Base-by-base conservation (phyloP, 37 sponge, comb jelly and placozoan genomes). In the Tethya wilhelma region DNA sequence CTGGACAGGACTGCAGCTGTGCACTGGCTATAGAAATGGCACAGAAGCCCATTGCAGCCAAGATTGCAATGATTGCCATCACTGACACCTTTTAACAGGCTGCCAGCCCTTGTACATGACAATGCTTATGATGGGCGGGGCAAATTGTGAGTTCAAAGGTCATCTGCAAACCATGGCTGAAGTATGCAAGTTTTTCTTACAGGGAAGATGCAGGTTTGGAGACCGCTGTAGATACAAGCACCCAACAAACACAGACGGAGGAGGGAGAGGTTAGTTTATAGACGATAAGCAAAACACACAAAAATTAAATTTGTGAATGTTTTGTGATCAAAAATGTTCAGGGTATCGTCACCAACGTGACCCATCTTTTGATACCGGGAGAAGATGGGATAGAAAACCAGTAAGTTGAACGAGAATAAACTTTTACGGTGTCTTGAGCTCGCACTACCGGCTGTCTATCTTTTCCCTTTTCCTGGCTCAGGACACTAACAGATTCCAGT, bases 121-220 rank as follows among this genome's bases (percentile, higher is more conserved):
- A n/a, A n/a, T n/a, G n/a, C n/a, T n/a, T n/a, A n/a, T n/a, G n/a
- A n/a, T n/a, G n/a, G n/a, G n/a, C n/a, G n/a, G n/a, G n/a, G n/a
- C n/a, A n/a, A n/a, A n/a, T n/a, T n/a, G n/a, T n/a, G n/a, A 49
- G 53, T 9, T 49, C 14, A 49, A 49, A 49, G 53, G 53, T 49
- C 53, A 14, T 49, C 53, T 9, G 14, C 53, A 49, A 14, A 19
- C 53, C 53, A 14, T 20, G 25, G 36, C 66, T 8, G 5, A 2
- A 19, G 71, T 63, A 19, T 81, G 82, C 46, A 58, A 45, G 39
- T 81, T 59, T 30, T 81, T 81, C 38, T 20, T 71, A 2, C 45
- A 71, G 33, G 82, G 82, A 5, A 38, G 62, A 12, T 81, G 82
- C 64, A 70, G 32, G 37, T 81, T 71, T 44, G 82, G 82, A 19